Percentiles rank a stretch among this genome's conserved stretches.
Evolutionary conservation across 2,113 vertebrate species (phyloP).

Genomic region (Rhynchomys soricoides): DNA sequence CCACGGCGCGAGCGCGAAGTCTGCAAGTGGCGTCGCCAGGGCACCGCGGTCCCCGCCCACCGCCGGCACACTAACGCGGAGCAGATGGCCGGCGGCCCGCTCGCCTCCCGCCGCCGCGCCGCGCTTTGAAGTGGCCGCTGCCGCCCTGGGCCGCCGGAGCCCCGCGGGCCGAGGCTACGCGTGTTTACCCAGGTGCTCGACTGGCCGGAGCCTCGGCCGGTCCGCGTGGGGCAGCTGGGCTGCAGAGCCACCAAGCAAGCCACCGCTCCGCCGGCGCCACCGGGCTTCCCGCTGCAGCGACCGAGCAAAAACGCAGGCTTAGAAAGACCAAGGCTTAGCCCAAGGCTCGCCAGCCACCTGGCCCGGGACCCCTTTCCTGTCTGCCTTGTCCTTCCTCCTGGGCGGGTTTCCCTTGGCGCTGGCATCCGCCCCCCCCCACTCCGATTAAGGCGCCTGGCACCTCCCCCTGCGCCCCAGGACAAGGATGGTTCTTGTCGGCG

Average conservation of each 20-base stretch:
- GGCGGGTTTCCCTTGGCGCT: neutral
- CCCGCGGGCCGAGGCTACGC: constrained; percentile 65
- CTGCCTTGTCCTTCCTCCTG: neutral
- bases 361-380: neutral
- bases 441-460: neutral
- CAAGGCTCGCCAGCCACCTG: neutral
- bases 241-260: constrained; percentile 75
- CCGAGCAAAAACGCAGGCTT: neutral
- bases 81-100: constrained; percentile 82
- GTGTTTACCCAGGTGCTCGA: constrained; percentile 85
- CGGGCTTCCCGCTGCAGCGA: neutral
- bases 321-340: neutral
- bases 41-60: neutral
- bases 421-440: neutral
- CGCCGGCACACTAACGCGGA: constrained; percentile 77
- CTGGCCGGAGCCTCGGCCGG: constrained; percentile 69
- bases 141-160: constrained; percentile 72
- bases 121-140: constrained; percentile 87
- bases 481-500: neutral
- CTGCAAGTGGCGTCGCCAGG: constrained; percentile 8
- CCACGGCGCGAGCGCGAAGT: neutral
- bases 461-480: neutral
- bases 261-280: neutral
- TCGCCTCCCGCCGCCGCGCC: constrained; percentile 73
- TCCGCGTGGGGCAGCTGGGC: constrained; percentile 81